Conservation (phyloP, 2,888 invertebrate species). For the Zaprionus bogoriensis region DNA sequence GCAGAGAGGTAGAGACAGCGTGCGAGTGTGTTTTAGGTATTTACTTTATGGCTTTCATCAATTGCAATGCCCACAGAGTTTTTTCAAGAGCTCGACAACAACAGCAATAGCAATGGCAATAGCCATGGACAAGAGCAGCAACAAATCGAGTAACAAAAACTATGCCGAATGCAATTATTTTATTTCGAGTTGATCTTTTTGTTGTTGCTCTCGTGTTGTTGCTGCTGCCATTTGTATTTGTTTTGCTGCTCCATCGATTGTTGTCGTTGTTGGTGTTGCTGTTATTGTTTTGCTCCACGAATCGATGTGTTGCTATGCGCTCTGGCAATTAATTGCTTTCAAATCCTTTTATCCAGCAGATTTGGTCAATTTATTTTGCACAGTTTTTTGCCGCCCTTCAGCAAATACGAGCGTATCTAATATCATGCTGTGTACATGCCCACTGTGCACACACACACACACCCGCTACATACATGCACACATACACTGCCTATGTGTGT, state of each 20-base stretch:
- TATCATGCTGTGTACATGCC: constrained; percentile 2
- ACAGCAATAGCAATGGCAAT: constrained; percentile 11
- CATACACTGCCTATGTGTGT: neutral
- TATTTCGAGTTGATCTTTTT: constrained; percentile 42
- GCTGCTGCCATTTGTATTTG: constrained; percentile 19
- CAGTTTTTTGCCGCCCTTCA: constrained; percentile 44
- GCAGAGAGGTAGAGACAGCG: neutral
- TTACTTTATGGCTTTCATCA: constrained; percentile 59
- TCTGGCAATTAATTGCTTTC: constrained; percentile 72
- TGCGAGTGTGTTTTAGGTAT: constrained; percentile 40
- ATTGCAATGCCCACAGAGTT: constrained; percentile 23
- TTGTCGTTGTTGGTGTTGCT: constrained; percentile 9
- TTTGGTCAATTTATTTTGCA: constrained; percentile 75
- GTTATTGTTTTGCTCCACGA: constrained; percentile 22
- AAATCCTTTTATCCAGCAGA: constrained; percentile 75
- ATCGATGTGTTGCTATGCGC: constrained; percentile 60
- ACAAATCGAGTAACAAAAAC: too few species aligned
- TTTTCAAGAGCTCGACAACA: neutral
- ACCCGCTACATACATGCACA: neutral
- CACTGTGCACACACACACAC: constrained; percentile 3
- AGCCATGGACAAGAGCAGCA: too few species aligned
- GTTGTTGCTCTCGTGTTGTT: constrained; percentile 25
- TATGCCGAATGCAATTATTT: too few species aligned
- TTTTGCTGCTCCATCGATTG: too few species aligned
- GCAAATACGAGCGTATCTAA: constrained; percentile 26